These are phyloP conservation scores for Adelphocoris suturalis DNA, from an alignment of 2,888 invertebrate genomes.

Conservation along the genomic window DNA sequence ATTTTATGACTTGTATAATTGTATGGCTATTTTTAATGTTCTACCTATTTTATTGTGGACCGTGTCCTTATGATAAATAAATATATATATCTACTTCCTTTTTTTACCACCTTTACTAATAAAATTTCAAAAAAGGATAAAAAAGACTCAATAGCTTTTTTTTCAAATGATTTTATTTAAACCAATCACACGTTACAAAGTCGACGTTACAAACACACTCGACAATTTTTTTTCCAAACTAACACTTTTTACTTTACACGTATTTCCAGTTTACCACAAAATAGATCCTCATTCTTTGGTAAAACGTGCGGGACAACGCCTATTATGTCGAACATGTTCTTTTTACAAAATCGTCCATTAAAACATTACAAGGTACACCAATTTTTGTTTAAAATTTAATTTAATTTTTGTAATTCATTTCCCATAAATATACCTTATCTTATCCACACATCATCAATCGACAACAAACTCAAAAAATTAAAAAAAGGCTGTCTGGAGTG, in stretches of 20 bases:
- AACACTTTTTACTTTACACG: neutral
- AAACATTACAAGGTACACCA: neutral
- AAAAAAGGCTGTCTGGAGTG: no score
- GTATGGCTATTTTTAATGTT: no score
- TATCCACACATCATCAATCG: neutral
- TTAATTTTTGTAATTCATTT: neutral
- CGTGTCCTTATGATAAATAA: no score
- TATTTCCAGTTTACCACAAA: conserved; percentile 23
- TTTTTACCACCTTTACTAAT: no score
- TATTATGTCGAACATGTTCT: neutral
- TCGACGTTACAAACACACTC: conserved; percentile 8
- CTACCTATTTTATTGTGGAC: no score
- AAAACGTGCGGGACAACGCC: conserved; percentile 17
- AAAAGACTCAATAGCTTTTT: no score
- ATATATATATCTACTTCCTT: no score
- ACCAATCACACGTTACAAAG: conserved; percentile 47
- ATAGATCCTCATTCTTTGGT: conserved; percentile 53
- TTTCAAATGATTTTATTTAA: conserved; percentile 37
- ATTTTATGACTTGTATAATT: no score
- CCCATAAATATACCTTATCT: neutral
- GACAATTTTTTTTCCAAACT: neutral
- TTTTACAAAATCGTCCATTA: neutral
- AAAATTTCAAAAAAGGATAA: no score
- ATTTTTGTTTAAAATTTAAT: neutral
- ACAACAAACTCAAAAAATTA: no score